Percentiles rank a stretch among this genome's conserved stretches.
These are phyloP conservation scores for Nothocercus julius DNA, from an alignment of 2,113 vertebrate genomes.

Conservation along the genomic window DNA sequence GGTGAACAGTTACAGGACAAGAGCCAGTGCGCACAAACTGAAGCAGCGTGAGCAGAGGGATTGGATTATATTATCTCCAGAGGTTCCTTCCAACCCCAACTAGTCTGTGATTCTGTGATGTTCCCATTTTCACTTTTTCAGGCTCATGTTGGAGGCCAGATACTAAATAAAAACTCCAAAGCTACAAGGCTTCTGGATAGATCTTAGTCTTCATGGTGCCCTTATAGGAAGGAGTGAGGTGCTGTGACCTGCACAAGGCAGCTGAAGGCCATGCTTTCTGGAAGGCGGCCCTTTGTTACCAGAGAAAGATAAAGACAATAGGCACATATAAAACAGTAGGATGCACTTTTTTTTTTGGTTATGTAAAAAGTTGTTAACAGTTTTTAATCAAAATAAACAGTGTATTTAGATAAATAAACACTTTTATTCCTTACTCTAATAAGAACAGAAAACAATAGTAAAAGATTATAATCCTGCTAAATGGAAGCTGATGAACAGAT, in stretches of 20 bases:
- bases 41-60: not conserved
- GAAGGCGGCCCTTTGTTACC: not conserved
- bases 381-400: not conserved
- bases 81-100: not conserved
- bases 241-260: not conserved
- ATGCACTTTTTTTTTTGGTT: not conserved
- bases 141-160: not conserved
- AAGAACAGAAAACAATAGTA: not conserved
- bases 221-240: not conserved
- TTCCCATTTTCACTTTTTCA: not conserved
- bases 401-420: not conserved
- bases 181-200: not conserved
- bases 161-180: not conserved
- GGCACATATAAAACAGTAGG: no score
- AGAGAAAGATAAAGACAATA: not conserved
- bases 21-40: not conserved
- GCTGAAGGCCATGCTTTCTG: not conserved
- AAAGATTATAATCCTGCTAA: not conserved
- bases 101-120: not conserved
- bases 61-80: not conserved
- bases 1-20: not conserved
- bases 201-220: not conserved
- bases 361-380: not conserved
- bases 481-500: not conserved
- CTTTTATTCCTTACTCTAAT: not conserved